Base-by-base conservation (phyloP, 2,888 invertebrate genomes). In the Drosophila testacea region DNA sequence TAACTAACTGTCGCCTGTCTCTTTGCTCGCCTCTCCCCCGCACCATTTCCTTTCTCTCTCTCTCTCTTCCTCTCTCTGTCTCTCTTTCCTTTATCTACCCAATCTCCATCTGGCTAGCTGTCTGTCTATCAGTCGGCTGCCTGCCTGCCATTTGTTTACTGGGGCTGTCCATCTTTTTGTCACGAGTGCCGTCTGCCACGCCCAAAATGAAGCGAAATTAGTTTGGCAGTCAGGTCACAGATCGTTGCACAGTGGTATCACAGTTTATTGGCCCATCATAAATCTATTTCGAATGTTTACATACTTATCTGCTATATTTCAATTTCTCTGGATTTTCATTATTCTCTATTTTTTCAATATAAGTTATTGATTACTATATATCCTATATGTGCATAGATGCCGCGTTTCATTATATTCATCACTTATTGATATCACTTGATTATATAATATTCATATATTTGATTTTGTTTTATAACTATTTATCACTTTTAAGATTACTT, bases 151-250 rank as follows among this genome's bases (percentile, higher is more conserved):
- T 83, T 83, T 83, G 83, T 86, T 81, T 86, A 67, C 81, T 63
- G 62, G 63, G 73, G 68, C 84, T 83, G 87, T 83, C 87, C 78
- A 83, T 83, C 83, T 83, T 83, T 86, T 86, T 83, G 83, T 86
- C 87, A 83, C 82, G 84, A 83, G 81, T 73, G 68, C 70, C 50
- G 70, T 70, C 73, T 69, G 81, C 69, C 87, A 86, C 81, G 87
- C 83, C 83, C 86, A 77, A 74, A 80, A 68, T 68, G 73, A 61
- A 72, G 52, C 83, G 78, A 86, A 86, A 82, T 82, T 82, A 77
- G 83, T 82, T 83, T 74, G 71, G 57, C 63, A 74, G 68, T 34
- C 68, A 46, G 57, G 65, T 60, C 78, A 69, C 78, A 77, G 78
- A 77, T 67, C 66, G 51, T 32, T 32, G 70, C 54, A 84, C 76